phyloP scores from a whole-genome alignment of 2,888 invertebrate genomes.

The Clostera curtula region DNA sequence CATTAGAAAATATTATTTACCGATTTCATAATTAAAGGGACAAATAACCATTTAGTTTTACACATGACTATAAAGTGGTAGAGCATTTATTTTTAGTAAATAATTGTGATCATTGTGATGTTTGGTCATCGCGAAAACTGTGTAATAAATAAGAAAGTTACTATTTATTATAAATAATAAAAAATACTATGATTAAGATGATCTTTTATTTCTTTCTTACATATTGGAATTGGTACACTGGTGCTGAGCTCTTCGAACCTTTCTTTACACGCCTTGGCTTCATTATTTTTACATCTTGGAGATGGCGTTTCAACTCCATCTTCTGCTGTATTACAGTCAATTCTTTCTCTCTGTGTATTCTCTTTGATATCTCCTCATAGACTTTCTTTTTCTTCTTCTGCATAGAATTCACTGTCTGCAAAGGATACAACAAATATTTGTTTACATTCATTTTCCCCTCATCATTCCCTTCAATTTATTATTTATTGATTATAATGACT shows the following conservation, averaged over 20 bases:
- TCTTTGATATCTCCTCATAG: slow-evolving; percentile 83
- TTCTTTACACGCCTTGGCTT: slow-evolving; percentile 79
- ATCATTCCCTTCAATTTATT: no score
- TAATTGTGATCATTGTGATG: no score
- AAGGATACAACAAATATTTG: slow-evolving; percentile 6
- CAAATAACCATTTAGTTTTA: no score
- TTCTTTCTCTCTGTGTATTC: slow-evolving; percentile 85
- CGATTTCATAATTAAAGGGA: no score
- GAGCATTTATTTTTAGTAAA: no score
- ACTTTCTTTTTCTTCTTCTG: slow-evolving; percentile 76
- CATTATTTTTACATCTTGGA: slow-evolving; percentile 78
- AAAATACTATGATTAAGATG: slow-evolving; percentile 4
- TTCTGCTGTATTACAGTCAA: slow-evolving; percentile 85
- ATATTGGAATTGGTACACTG: slow-evolving; percentile 87
- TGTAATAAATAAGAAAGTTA: slow-evolving; percentile 11
- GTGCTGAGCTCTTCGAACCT: slow-evolving; percentile 80
- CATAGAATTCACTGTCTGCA: slow-evolving; percentile 59
- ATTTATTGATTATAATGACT: no score
- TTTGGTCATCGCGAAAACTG: no score
- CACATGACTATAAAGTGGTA: no score
- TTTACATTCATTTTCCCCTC: no score
- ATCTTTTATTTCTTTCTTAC: slow-evolving; percentile 82
- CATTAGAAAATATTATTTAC: no score
- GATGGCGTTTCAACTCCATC: slow-evolving; percentile 80
- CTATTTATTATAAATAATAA: slow-evolving; percentile 5